Evolutionary conservation across 2,888 invertebrate species (phyloP), one percentile per base, ranked within the genome.

Genomic region (Trichopria drosophilae): DNA sequence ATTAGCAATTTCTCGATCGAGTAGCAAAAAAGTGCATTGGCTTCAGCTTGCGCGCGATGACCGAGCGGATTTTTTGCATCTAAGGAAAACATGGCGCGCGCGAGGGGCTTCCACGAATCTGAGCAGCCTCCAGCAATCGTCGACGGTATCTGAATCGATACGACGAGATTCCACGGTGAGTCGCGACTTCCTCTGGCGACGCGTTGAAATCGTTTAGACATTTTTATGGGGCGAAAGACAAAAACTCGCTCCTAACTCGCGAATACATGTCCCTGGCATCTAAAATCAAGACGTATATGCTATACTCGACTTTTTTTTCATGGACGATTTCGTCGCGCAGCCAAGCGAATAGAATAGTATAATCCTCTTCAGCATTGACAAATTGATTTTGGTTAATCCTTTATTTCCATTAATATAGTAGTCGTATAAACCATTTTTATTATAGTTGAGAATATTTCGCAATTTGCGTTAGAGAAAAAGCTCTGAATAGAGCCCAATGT

Each of bases 141-240:
- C 13, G n/a, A 6, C n/a, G 10, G 34, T 16, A 34, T 35, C 19
- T 18, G 35, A 35, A 35, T 35, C 35, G 35, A 35, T 16, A 10
- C 18, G n/a, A n/a, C n/a, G 20, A 12, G 12, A 35, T 19, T 18
- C 35, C 35, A 19, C 19, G 55, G 29, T 32, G 47, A 53, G 50
- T 55, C 49, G 39, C 60, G 55, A 54, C 62, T 59, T 60, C 55
- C 56, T 55, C 53, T 10, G 16, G 23, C 15, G 22, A 39, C 39
- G 16, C 23, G 22, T 39, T 24, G 23, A 39, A 35, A 20, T 35
- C 19, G 35, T 35, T 35, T 12, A 35, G 20, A 20, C 6, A 35
- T 35, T 5, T 35, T 20, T 9, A 35, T 12, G 12, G n/a, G 18
- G 35, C 19, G 18, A 7, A n/a, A n/a, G n/a, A 6, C 12, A 19